Conservation (phyloP, 2,113 vertebrate species). For the Helogale parvula region DNA sequence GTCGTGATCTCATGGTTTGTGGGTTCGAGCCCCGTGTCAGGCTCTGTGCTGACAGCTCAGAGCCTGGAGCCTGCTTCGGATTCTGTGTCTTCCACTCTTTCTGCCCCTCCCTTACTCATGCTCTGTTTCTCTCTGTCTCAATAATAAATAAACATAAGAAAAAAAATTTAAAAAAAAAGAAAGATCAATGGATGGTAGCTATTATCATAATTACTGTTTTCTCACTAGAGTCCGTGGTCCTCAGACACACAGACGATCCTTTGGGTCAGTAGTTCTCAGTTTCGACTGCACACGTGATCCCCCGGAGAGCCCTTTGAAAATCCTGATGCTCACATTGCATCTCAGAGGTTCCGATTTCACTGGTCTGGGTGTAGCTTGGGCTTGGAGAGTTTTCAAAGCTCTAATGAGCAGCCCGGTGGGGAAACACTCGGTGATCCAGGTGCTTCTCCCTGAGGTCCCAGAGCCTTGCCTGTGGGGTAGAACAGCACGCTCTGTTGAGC, state of each 20-base stretch:
- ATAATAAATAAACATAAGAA: too few species aligned
- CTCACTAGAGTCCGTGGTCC: neutral
- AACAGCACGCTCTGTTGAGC: neutral
- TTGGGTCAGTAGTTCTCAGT: neutral
- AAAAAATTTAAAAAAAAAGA: neutral
- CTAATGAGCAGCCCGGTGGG: neutral
- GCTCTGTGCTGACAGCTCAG: too few species aligned
- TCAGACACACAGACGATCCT: neutral
- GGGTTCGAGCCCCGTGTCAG: too few species aligned
- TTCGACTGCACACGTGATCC: neutral
- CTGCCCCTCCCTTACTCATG: too few species aligned
- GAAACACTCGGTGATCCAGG: neutral
- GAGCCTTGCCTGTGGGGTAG: neutral
- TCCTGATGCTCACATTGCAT: fast-evolving
- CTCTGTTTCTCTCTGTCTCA: too few species aligned
- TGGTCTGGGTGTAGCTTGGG: neutral
- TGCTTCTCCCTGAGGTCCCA: neutral
- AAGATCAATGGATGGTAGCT: neutral
- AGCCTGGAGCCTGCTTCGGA: too few species aligned
- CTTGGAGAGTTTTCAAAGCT: neutral
- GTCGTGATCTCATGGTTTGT: too few species aligned
- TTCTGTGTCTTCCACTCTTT: too few species aligned
- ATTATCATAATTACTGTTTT: neutral
- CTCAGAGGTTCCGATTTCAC: too few species aligned
- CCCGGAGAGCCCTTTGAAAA: neutral